Base-by-base conservation (phyloP, 53 echinoderm and acorn worm genomes). In the Hippasteria phrygiana region DNA sequence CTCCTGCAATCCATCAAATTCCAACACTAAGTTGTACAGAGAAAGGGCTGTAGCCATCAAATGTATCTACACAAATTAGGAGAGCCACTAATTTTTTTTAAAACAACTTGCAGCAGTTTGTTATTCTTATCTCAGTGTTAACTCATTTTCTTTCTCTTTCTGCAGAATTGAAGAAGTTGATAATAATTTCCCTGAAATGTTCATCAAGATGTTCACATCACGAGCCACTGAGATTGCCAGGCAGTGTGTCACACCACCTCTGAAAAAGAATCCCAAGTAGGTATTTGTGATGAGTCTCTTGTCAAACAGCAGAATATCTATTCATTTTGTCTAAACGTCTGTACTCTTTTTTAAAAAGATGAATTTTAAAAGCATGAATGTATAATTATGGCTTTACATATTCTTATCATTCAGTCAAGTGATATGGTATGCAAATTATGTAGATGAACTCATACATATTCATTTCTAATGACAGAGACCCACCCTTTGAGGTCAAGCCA, bases 231-330 rank as follows among this genome's bases (percentile, higher is more conserved):
- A 99, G 89, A 86, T 90, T 13, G 94, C 91, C 40, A 89, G 99
- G 48, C 93, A 83, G 73, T 90, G 94, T 90, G 92, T 96, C 28
- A 80, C 89, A 62, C 93, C 94, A 2, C 99, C 99, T 24, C 83
- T 99, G 3, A 99, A 93, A 66, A 96, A 86, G 56, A 96, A 88
- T 32, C 88, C 98, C 70, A 95, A 94, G 98, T 95, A 90, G 88
- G 94, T 73, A 36, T 2, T 59, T 24, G n/a, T 4, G 7, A n/a
- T 17, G 18, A 11, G 9, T 55, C 18, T 55, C 2, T 11, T 55
- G 8, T 55, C 55, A 3, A 2, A 55, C 55, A 55, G 18, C 2
- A 55, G 10, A 55, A 6, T 16, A 55, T 13, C 2, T 55, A 2
- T 55, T 13, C 10, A 55, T 13, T 16, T n/a, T n/a, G n/a, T n/a